Base-by-base conservation (phyloP, 2,888 invertebrate species). In the Helicoverpa assulta region DNA sequence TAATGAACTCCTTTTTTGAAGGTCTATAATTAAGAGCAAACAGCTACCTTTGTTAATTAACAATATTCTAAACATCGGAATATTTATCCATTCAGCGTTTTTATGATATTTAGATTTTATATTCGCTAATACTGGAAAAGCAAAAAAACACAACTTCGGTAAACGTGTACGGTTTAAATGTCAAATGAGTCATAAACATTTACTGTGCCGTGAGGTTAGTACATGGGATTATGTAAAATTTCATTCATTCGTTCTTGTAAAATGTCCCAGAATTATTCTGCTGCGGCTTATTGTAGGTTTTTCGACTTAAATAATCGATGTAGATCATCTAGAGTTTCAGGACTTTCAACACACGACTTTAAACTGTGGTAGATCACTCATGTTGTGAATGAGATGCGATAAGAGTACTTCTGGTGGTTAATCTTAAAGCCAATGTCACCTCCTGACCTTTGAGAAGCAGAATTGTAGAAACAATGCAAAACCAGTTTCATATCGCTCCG, bases 171-270 rank as follows among this genome's bases (percentile, higher is more conserved):
- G 6, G 68, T 56, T 68, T 76, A 72, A 76, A 74, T 77, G 71
- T 73, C 55, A 72, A 72, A 75, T 81, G 73, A 83, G 53, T 83
- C 83, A 84, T 70, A 61, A 66, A 62, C 57, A 58, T 77, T 78
- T 65, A 40, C 67, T 67, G 57, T 66, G 62, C 61, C 77, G 73
- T 74, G 79, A 67, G 63, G 60, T 37, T 54, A 21, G 50, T 43
- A 64, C 64, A 60, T 50, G 51, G 6, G 10, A 18, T 51, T 52
- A 51, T 51, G 18, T 66, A 4, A 51, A 43, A 19, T 43, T 70
- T 40, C 29, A 61, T 62, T 18, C 10, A 19, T 14, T 53, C 19
- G 33, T 33, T 50, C 55, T 21, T 26, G 52, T 26, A 6, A 54
- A 37, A 58, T 47, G 10, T 52, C n/a, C 43, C 14, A 16, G 16